Conservation (phyloP, 2,113 vertebrate genomes). For the Mustelus asterias region DNA sequence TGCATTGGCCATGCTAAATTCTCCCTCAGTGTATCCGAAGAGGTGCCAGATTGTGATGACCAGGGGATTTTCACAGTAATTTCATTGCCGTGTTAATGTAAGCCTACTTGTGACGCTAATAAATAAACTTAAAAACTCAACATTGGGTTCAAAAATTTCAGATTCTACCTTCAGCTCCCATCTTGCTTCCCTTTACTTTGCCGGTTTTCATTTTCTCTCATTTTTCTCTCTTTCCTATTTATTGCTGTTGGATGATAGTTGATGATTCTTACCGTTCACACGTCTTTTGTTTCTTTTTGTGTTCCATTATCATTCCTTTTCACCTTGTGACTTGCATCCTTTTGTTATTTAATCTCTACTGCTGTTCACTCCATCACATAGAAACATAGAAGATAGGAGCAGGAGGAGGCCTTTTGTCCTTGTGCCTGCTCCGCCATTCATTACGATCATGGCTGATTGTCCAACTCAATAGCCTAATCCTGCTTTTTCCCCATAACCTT, state of each 20-base stretch:
- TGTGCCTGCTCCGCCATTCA: too few species aligned
- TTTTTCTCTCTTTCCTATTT: background rate
- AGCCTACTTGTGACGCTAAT: too few species aligned
- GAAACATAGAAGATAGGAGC: too few species aligned
- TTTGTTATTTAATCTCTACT: background rate
- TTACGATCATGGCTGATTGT: too few species aligned
- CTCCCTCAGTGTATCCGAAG: too few species aligned
- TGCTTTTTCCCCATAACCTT: too few species aligned
- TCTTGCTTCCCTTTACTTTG: background rate
- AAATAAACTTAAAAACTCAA: background rate
- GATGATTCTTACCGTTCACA: background rate
- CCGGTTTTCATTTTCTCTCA: background rate
- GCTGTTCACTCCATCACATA: background rate
- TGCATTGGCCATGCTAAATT: too few species aligned
- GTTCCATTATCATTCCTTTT: background rate
- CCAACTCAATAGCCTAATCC: too few species aligned
- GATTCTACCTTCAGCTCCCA: background rate
- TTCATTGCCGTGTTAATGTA: too few species aligned
- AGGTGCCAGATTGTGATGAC: too few species aligned
- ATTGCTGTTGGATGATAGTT: background rate
- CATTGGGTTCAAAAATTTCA: background rate
- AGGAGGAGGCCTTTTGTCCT: too few species aligned
- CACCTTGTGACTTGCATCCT: background rate
- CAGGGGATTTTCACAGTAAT: too few species aligned
- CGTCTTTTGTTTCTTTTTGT: background rate